Percentiles rank a stretch among this genome's conserved stretches.
Conservation (phyloP, 2,888 invertebrate genomes). For the Linnaemya tessellans region DNA sequence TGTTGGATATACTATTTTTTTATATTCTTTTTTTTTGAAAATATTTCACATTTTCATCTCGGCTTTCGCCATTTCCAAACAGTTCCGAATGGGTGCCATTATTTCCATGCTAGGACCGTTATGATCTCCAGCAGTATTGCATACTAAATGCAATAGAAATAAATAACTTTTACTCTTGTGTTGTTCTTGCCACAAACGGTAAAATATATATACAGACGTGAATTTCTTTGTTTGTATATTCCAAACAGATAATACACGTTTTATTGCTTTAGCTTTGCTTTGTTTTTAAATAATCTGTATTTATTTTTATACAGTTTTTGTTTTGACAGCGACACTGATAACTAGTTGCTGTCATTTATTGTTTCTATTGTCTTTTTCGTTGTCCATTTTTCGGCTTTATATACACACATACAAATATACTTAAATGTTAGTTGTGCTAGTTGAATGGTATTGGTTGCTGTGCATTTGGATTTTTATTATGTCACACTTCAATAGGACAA, state of each 20-base stretch:
- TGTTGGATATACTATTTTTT: no score
- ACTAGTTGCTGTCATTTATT: conserved; percentile 67
- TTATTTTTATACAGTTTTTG: conserved; percentile 17
- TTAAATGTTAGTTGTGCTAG: not conserved
- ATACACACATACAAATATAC: no score
- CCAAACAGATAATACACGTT: not conserved
- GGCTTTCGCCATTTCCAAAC: no score
- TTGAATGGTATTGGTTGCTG: not conserved
- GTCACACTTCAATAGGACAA: not conserved
- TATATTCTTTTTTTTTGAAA: no score
- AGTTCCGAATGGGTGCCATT: no score
- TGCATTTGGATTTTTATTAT: not conserved
- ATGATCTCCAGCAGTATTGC: no score
- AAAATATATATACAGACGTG: no score
- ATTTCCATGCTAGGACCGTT: no score
- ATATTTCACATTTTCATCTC: no score
- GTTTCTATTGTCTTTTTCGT: conserved; percentile 52
- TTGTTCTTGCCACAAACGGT: no score
- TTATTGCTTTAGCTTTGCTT: not conserved
- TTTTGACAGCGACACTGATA: conserved; percentile 64
- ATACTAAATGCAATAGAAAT: no score
- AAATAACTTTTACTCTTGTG: no score
- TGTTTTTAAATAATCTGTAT: not conserved
- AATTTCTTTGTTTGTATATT: not conserved
- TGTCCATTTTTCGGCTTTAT: conserved; percentile 9